Evolutionary conservation across 64 coral and sea anemone genomes (phyloP).

Genomic region (Montipora sp.): DNA sequence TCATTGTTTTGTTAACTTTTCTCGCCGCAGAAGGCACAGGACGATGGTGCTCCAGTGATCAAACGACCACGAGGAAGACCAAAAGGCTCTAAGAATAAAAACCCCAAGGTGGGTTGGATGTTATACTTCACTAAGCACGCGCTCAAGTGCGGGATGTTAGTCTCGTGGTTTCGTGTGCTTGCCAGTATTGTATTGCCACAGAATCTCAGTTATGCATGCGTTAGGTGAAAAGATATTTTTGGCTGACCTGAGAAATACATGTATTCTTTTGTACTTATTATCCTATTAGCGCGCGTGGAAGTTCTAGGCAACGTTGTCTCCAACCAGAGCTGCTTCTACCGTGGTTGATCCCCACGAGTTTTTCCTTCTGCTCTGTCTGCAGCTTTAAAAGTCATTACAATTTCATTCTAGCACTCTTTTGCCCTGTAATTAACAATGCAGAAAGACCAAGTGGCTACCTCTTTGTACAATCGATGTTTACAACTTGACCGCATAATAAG

Average conservation of each 20-base stretch:
- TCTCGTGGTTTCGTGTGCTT: background rate
- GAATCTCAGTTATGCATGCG: slow-evolving; percentile 31
- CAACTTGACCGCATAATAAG: slow-evolving; percentile 42
- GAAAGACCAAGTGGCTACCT: slow-evolving; percentile 27
- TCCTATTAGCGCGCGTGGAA: background rate
- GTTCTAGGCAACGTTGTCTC: background rate
- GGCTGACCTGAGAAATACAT: background rate
- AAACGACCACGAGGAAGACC: slow-evolving; percentile 85
- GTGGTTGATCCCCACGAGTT: too few species aligned
- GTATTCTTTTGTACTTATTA: background rate
- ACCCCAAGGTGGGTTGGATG: slow-evolving; percentile 73
- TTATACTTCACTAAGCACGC: background rate
- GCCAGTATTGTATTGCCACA: slow-evolving; percentile 25
- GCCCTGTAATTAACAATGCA: slow-evolving; percentile 46
- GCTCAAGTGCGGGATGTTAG: background rate
- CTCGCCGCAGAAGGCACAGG: slow-evolving; percentile 62
- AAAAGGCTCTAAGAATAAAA: slow-evolving; percentile 90
- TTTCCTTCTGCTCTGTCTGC: background rate
- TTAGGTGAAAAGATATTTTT: slow-evolving; percentile 15
- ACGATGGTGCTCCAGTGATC: slow-evolving; percentile 75
- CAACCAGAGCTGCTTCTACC: too few species aligned
- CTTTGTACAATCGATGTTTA: slow-evolving; percentile 52
- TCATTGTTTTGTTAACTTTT: slow-evolving; percentile 55
- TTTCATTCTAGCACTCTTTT: slow-evolving; percentile 10
- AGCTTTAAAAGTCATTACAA: background rate